Base-by-base conservation (phyloP, 2,113 vertebrate genomes). In the Phaethornis superciliosus region DNA sequence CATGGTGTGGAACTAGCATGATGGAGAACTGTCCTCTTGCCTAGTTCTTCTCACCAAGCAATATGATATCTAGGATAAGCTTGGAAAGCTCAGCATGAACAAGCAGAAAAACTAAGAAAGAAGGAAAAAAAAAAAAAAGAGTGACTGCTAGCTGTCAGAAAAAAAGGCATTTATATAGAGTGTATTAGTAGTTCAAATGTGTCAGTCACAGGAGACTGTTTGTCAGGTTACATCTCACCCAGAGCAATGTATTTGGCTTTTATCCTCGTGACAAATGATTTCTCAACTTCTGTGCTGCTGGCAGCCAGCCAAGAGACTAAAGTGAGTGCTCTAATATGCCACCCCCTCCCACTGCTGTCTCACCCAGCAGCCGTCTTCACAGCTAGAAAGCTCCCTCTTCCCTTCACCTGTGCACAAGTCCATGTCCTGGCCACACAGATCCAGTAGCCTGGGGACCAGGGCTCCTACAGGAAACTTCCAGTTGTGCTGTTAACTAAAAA, bases 191-290 rank as follows among this genome's bases (percentile, higher is more conserved):
- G 96, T 96, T 96, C 92, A 96, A 96, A 97, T 94, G 95, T 27
- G 59, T 94, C 96, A 95, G 94, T 94, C 93, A 94, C 75, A 71
- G 82, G 92, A 96, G 96, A 90, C 81, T 96, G 96, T 97, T 96
- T 96, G 94, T 97, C 96, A 96, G 93, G 87, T 94, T 95, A 78
- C 92, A 93, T 96, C 93, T 96, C 93, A 91, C 85, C 90, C 83
- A 69, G 91, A 95, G 94, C 92, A 91, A 60, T 37, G 94, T 96
- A 90, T 85, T 94, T 91, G 94, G 94, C 95, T 97, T 96, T 96
- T 96, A 96, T 96, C 90, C 91, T 95, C 4, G n/a, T 94, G 96
- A 97, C 95, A 97, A 96, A 90, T 93, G 94, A 97, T 96, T 95
- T 92, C 86, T 95, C 92, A 96, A 90, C 95, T 95, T 96, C 72